Percentiles rank a stretch among this genome's conserved stretches.
Evolutionary conservation across 2,113 vertebrate species (phyloP).

Genomic region (Aspidoscelis tigris): DNA sequence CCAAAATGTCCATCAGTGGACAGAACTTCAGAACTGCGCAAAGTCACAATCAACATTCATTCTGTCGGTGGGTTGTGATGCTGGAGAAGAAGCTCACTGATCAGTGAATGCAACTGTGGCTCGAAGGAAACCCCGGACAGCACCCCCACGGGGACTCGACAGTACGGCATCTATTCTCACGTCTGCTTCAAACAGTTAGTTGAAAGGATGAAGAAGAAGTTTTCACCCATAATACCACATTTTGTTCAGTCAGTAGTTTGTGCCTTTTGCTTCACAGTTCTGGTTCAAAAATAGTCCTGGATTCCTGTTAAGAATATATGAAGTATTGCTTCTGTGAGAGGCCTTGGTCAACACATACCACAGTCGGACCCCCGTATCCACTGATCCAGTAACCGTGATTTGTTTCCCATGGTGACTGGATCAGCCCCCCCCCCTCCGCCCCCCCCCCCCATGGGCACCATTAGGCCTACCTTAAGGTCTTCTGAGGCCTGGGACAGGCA

Average conservation of each 20-base stretch:
- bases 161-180: neutral
- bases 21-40: slow-evolving; percentile 11
- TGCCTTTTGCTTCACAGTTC: too few species aligned
- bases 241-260: neutral
- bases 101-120: slow-evolving; percentile 71
- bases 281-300: neutral
- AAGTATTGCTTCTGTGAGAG: neutral
- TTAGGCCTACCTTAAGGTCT: too few species aligned
- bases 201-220: too few species aligned
- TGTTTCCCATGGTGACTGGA: too few species aligned
- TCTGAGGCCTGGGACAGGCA: too few species aligned
- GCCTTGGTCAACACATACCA: neutral
- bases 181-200: neutral
- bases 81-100: slow-evolving; percentile 65
- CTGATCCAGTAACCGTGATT: too few species aligned
- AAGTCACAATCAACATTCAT: slow-evolving; percentile 78
- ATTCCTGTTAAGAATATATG: neutral
- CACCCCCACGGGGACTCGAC: neutral
- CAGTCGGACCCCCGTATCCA: too few species aligned
- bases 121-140: neutral
- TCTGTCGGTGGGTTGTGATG: slow-evolving; percentile 76
- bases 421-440: too few species aligned
- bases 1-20: neutral
- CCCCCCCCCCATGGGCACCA: too few species aligned
- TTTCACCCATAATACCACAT: neutral